Conservation (phyloP, 2,113 vertebrate genomes). For the Amazona vittata region DNA sequence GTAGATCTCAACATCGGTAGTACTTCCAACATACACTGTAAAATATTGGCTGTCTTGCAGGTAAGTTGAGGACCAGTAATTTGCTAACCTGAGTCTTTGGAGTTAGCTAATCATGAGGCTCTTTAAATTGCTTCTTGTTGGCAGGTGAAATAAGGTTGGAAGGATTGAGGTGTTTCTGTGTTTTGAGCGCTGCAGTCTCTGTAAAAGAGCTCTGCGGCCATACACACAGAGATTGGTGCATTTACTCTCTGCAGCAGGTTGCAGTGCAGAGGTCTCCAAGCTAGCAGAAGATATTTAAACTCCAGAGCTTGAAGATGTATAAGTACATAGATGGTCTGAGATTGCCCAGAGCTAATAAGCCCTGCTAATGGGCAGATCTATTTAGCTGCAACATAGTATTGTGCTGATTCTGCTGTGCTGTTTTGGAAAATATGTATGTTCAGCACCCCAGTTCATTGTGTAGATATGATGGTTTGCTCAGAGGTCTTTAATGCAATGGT, state of each 20-base stretch:
- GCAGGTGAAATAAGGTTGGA: not conserved
- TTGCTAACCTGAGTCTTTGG: not conserved
- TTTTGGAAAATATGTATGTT: not conserved
- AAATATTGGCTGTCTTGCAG: not conserved
- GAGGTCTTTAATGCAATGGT: not conserved
- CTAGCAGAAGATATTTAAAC: not conserved
- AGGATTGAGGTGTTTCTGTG: not conserved
- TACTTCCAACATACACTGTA: not conserved
- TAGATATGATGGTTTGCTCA: not conserved
- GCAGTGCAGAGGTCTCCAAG: not conserved
- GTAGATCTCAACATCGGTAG: not conserved
- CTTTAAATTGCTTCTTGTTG: not conserved
- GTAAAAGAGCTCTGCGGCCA: rapidly evolving
- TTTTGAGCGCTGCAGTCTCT: not conserved
- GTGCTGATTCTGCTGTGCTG: not conserved
- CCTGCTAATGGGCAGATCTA: not conserved
- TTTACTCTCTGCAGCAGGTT: not conserved
- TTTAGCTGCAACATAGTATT: not conserved
- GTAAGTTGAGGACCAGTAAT: not conserved
- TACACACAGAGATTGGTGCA: not conserved
- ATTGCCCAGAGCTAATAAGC: not conserved
- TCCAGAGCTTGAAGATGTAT: not conserved
- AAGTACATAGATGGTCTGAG: not conserved
- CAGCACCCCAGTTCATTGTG: not conserved
- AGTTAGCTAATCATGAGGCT: not conserved